A percentile compares a stretch with the other conserved stretches of the same genome.
Evolutionary conservation across 2,797 vertebrate species (phyloP).

Genomic region (Halcyon smyrnensis): DNA sequence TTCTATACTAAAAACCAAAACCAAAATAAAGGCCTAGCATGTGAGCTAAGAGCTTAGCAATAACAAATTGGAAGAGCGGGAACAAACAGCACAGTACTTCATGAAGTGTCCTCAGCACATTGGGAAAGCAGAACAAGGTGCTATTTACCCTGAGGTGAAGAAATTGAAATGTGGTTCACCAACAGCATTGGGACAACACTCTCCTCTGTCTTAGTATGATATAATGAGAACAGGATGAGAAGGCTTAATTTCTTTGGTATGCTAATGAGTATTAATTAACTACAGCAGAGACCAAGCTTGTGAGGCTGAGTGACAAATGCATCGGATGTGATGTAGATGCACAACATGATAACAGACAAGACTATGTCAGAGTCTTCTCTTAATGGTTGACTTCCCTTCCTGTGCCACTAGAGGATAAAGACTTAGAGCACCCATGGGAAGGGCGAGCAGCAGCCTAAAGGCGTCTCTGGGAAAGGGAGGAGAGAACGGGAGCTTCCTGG

Average conservation of each 20-base stretch:
- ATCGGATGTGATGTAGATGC: background rate
- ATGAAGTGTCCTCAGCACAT: background rate
- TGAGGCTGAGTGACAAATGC: background rate
- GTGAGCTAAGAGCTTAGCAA: background rate
- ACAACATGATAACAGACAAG: background rate
- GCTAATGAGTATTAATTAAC: background rate
- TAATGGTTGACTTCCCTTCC: background rate
- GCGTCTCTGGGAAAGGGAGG: background rate
- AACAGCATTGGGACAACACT: accelerated
- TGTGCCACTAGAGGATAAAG: background rate
- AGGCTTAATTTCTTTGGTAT: background rate
- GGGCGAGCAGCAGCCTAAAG: background rate
- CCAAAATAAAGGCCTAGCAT: background rate
- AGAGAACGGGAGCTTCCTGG: background rate
- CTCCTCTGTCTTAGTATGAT: background rate
- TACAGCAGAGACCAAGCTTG: background rate
- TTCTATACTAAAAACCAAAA: background rate
- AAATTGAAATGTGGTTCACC: background rate
- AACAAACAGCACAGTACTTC: background rate
- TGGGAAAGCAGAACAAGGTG: background rate
- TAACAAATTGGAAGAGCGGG: background rate
- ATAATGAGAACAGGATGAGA: background rate
- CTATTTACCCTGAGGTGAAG: background rate
- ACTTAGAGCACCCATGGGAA: background rate
- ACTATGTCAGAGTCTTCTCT: background rate